Conservation (phyloP, 2,888 invertebrate species). For the Plebejus anna region DNA sequence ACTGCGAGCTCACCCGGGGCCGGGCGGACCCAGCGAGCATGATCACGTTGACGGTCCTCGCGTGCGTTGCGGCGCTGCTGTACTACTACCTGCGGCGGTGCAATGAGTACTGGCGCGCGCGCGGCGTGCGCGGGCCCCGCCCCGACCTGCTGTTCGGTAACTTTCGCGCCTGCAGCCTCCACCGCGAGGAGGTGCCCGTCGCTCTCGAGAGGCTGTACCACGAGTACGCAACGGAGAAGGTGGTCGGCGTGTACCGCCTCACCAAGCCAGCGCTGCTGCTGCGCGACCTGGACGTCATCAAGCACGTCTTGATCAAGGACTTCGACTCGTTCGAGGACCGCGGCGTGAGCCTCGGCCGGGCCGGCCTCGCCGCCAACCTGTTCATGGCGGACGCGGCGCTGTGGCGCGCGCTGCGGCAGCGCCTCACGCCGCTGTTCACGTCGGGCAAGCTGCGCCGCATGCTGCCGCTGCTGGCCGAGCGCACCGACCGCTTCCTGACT, state of each 20-base stretch:
- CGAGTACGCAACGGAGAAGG: neutral
- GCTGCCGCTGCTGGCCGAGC: conserved; percentile 49
- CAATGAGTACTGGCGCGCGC: neutral
- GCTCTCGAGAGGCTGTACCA: neutral
- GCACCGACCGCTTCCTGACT: conserved; percentile 39
- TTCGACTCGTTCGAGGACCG: neutral
- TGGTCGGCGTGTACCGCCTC: neutral
- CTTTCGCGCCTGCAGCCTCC: neutral
- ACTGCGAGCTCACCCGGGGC: too few relatives aligned
- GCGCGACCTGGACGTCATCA: conserved; percentile 10
- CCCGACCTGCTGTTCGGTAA: neutral
- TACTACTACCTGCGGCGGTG: neutral
- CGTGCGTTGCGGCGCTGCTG: neutral
- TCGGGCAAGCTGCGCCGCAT: conserved; percentile 57
- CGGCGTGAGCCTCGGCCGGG: neutral
- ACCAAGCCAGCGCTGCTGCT: neutral
- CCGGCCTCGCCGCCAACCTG: conserved; percentile 50
- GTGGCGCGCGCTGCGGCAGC: conserved; percentile 45
- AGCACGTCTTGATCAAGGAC: neutral
- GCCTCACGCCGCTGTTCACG: conserved; percentile 54
- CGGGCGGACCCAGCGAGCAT: too few relatives aligned
- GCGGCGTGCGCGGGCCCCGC: neutral
- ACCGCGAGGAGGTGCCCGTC: neutral
- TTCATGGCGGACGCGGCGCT: conserved; percentile 52
- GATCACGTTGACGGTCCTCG: too few relatives aligned